Evolutionary conservation across 2,113 vertebrate genomes (phyloP).

Genomic region (Burhinus oedicnemus): DNA sequence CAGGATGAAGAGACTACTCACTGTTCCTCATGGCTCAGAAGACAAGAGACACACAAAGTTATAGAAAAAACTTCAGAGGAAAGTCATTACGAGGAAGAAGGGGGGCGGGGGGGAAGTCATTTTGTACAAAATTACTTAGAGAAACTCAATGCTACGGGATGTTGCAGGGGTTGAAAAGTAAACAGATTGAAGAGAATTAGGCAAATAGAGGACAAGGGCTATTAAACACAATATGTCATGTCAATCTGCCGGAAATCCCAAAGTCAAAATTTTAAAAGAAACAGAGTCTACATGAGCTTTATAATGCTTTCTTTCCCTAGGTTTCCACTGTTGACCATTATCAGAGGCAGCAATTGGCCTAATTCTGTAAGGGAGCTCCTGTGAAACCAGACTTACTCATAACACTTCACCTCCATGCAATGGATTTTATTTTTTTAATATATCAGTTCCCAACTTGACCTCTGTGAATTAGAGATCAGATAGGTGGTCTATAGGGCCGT

Average conservation of each 20-base stretch:
- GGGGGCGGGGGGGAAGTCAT: no score
- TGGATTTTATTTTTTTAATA: background rate
- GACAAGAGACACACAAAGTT: background rate
- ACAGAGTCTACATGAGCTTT: accelerated
- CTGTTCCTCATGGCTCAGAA: background rate
- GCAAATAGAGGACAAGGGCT: background rate
- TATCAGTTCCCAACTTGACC: background rate
- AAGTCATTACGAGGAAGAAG: background rate
- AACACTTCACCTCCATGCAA: background rate
- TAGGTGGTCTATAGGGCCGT: background rate
- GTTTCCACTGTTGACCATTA: background rate
- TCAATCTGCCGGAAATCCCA: background rate
- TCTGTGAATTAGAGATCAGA: background rate
- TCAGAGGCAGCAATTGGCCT: background rate
- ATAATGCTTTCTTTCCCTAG: background rate
- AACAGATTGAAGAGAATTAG: background rate
- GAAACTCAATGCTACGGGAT: background rate
- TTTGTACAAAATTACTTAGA: background rate
- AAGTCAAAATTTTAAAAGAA: background rate
- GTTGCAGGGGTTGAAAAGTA: background rate
- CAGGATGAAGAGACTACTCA: background rate
- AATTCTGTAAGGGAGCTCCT: background rate
- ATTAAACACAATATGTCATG: background rate
- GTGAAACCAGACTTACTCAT: background rate
- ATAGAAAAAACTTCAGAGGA: background rate